phyloP scores from a whole-genome alignment of 2,888 invertebrate species.

The Tridacna gigas region DNA sequence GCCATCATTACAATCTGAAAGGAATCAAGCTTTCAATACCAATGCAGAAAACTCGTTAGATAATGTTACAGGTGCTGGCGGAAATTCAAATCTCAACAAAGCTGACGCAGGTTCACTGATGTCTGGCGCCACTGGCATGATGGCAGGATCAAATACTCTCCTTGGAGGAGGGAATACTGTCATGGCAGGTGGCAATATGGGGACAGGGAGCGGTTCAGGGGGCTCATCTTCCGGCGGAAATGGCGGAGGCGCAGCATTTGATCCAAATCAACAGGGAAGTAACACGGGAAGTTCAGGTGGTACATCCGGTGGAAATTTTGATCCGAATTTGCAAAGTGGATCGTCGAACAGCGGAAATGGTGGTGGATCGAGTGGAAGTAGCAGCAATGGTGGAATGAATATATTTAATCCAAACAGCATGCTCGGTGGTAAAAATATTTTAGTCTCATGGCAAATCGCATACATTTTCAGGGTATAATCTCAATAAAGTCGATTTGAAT shows the following conservation, averaged over 20 bases:
- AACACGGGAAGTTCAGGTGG: constrained; percentile 36
- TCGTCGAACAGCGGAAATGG: constrained; percentile 3
- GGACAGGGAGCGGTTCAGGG: constrained; percentile 15
- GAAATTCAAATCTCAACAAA: constrained; percentile 57
- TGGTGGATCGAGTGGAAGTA: constrained; percentile 15
- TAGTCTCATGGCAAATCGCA: background rate
- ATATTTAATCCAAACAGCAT: constrained; percentile 66
- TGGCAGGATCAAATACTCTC: constrained; percentile 56
- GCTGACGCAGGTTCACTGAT: constrained; percentile 61
- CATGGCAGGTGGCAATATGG: constrained; percentile 37
- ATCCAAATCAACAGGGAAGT: constrained; percentile 36
- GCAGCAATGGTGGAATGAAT: constrained; percentile 45
- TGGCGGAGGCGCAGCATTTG: constrained; percentile 37
- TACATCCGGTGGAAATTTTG: constrained; percentile 21
- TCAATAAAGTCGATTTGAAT: too few relatives aligned
- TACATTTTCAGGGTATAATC: too few relatives aligned
- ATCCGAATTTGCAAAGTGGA: constrained; percentile 8
- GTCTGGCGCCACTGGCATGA: constrained; percentile 67
- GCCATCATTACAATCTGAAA: too few relatives aligned
- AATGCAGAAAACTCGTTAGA: too few relatives aligned
- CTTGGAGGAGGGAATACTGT: constrained; percentile 50
- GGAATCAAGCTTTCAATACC: too few relatives aligned
- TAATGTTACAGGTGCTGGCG: constrained; percentile 55
- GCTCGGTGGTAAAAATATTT: constrained; percentile 50
- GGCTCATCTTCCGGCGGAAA: background rate